Evolutionary conservation across 2,888 invertebrate genomes (phyloP).

Genomic region (Lithophane socia): DNA sequence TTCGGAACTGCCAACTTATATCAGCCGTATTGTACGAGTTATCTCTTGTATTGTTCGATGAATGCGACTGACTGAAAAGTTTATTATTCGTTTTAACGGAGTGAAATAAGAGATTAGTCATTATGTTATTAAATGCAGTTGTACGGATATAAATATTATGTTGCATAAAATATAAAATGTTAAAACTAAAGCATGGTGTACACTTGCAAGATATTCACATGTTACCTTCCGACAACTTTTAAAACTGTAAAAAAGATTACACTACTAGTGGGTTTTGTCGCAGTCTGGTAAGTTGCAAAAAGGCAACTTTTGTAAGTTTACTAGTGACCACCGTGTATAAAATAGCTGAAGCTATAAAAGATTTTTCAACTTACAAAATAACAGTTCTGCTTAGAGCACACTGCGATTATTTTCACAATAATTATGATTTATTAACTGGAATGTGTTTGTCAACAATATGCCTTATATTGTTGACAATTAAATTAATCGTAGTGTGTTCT

Average conservation of each 20-base stretch:
- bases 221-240: background rate
- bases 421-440: background rate
- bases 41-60: slow-evolving; percentile 42
- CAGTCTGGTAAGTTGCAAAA: background rate
- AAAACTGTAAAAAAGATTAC: background rate
- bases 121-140: slow-evolving; percentile 46
- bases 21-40: slow-evolving; percentile 5
- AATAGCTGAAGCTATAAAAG: slow-evolving; percentile 40
- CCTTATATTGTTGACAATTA: background rate
- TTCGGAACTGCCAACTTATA: too few species aligned
- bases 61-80: slow-evolving; percentile 56
- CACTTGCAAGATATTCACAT: slow-evolving; percentile 17
- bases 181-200: slow-evolving; percentile 11
- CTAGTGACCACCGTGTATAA: slow-evolving; percentile 9
- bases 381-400: slow-evolving; percentile 38
- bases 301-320: slow-evolving; percentile 21
- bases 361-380: slow-evolving; percentile 31
- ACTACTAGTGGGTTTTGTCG: background rate
- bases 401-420: slow-evolving; percentile 31
- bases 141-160: slow-evolving; percentile 27
- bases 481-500: slow-evolving; percentile 38
- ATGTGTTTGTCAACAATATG: too few species aligned
- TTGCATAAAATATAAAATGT: slow-evolving; percentile 32
- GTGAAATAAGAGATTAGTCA: slow-evolving; percentile 50
- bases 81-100: slow-evolving; percentile 51